Percentiles rank a stretch among this genome's conserved stretches.
Evolutionary conservation across 2,797 vertebrate genomes (phyloP).

Genomic region (Micromesistius poutassou): DNA sequence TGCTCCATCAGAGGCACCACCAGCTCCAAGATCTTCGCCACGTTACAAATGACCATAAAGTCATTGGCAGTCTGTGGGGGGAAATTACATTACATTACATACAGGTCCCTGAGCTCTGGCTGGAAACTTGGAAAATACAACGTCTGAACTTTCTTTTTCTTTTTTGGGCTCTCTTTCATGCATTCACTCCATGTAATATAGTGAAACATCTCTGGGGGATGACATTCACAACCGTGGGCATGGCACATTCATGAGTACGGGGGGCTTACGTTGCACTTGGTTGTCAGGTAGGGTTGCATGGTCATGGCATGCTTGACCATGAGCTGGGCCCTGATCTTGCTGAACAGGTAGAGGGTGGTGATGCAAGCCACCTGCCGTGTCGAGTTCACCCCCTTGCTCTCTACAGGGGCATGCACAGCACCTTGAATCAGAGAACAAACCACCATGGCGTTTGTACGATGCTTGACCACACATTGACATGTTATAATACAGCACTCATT

Average conservation of each 20-base stretch:
- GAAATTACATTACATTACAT: neutral
- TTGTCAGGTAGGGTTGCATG: conserved; percentile 98
- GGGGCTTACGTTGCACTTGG: conserved; percentile 94
- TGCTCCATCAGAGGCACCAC: conserved; percentile 97
- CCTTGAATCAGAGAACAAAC: neutral
- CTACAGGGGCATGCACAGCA: conserved; percentile 55
- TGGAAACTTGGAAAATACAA: neutral
- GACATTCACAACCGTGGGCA: neutral
- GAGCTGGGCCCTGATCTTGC: conserved; percentile 95
- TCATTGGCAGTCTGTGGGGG: conserved; percentile 89
- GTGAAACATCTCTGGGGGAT: neutral
- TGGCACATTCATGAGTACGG: neutral
- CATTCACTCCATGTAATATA: neutral
- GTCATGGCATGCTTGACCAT: conserved; percentile 99
- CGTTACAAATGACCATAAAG: conserved; percentile 98
- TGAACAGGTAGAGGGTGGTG: conserved; percentile 97
- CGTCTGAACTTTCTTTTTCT: neutral
- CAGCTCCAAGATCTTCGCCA: conserved; percentile 95
- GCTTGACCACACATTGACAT: neutral
- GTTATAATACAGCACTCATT: neutral
- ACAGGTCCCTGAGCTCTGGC: neutral
- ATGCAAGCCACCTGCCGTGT: conserved; percentile 91
- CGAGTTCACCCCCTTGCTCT: conserved; percentile 93
- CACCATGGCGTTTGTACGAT: neutral
- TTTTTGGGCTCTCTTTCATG: neutral